These are phyloP conservation scores for Spheniscus humboldti DNA, from an alignment of 2,797 vertebrate genomes.

Conservation along the genomic window DNA sequence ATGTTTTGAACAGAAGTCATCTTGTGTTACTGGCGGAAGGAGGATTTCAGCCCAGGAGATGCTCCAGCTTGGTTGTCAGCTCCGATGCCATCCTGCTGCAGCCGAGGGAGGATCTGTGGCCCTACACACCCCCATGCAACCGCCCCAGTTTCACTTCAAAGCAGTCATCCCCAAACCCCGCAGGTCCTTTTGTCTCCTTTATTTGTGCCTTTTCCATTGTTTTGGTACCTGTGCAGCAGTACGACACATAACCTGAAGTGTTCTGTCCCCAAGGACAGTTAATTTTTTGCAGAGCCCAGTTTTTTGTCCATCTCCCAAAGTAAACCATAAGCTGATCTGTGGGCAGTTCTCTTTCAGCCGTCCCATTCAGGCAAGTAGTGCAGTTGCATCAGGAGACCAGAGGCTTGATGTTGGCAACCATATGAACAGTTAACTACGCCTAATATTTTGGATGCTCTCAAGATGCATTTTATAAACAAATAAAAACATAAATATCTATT, in stretches of 20 bases:
- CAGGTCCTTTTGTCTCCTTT: not conserved
- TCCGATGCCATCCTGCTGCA: not conserved
- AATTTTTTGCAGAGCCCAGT: not conserved
- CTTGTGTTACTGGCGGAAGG: not conserved
- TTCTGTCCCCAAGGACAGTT: not conserved
- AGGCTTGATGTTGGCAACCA: not conserved
- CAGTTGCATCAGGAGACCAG: not conserved
- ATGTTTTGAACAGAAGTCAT: not conserved
- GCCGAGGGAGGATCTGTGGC: fast-evolving
- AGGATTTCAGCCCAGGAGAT: not conserved
- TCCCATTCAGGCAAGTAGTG: fast-evolving
- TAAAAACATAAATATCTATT: not conserved
- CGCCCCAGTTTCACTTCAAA: not conserved
- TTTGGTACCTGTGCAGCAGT: not conserved
- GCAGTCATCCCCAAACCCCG: not conserved
- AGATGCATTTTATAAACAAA: not conserved
- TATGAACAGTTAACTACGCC: fast-evolving
- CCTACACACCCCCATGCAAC: not conserved
- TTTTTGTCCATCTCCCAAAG: not conserved
- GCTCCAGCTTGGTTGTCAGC: not conserved
- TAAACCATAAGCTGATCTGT: not conserved
- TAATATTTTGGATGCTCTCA: not conserved
- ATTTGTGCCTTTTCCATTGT: not conserved
- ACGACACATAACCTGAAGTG: not conserved
- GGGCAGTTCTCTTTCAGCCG: not conserved